Conservation (phyloP, 2,888 invertebrate species). For the Acronicta leporina region DNA sequence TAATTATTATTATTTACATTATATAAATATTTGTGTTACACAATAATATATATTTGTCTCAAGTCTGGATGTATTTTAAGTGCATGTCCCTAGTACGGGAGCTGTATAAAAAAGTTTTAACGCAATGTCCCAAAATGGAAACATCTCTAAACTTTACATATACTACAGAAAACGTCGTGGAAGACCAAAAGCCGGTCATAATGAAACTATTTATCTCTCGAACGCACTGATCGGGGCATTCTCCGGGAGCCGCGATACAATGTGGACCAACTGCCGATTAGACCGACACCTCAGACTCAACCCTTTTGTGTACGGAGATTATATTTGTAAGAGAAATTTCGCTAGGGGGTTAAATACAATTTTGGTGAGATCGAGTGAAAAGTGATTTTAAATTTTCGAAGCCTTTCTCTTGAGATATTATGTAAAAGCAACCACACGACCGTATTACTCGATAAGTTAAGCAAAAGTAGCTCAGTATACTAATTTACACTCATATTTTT, state of each 20-base stretch:
- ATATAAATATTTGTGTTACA: too few relatives aligned
- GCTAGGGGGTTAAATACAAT: not conserved
- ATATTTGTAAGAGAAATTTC: constrained; percentile 2
- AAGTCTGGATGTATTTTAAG: too few relatives aligned
- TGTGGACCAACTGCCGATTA: constrained; percentile 52
- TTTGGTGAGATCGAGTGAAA: not conserved
- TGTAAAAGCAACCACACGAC: not conserved
- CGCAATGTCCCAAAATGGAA: not conserved
- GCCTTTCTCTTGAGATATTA: not conserved
- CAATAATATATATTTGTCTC: too few relatives aligned
- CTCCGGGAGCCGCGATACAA: constrained; percentile 66
- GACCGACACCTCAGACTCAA: constrained; percentile 44
- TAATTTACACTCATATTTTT: too few relatives aligned
- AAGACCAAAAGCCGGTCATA: constrained; percentile 80
- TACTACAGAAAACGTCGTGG: constrained; percentile 66
- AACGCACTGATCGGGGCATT: constrained; percentile 74
- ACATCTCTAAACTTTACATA: constrained; percentile 57
- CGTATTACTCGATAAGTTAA: too few relatives aligned
- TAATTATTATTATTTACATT: too few relatives aligned
- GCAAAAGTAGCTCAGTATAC: too few relatives aligned
- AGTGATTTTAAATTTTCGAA: not conserved
- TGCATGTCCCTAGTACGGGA: too few relatives aligned
- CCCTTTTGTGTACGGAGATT: constrained; percentile 40
- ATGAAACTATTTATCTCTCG: constrained; percentile 86
- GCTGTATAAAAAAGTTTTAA: not conserved